phyloP scores from a whole-genome alignment of 2,888 invertebrate species.

The Macropis europaea region DNA sequence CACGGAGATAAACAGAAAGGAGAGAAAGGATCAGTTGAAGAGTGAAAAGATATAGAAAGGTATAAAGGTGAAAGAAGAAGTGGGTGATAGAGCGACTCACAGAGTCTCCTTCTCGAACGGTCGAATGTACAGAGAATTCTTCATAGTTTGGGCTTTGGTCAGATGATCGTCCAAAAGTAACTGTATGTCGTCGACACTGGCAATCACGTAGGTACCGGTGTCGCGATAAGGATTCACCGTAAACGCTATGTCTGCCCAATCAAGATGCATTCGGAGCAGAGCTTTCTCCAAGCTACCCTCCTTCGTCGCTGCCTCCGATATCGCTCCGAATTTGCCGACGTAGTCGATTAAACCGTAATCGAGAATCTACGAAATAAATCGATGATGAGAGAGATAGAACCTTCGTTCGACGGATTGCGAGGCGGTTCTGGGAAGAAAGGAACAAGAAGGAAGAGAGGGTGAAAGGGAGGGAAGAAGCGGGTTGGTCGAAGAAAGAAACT shows the following conservation, averaged over 20 bases:
- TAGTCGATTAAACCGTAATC: constrained; percentile 95
- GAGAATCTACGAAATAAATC: constrained; percentile 82
- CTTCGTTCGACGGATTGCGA: too few species aligned
- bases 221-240: constrained; percentile 88
- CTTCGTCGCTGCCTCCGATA: constrained; percentile 97
- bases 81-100: constrained; percentile 84
- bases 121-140: constrained; percentile 97
- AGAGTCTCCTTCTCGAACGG: constrained; percentile 93
- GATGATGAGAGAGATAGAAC: too few species aligned
- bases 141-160: constrained; percentile 98
- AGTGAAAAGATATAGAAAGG: not conserved
- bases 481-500: not conserved
- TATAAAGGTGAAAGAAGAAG: not conserved
- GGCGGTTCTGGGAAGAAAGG: too few species aligned
- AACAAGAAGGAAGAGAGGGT: too few species aligned
- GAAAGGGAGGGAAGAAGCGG: not conserved
- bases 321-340: constrained; percentile 92
- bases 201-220: constrained; percentile 94
- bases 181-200: constrained; percentile 96
- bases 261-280: constrained; percentile 92
- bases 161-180: constrained; percentile 96
- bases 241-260: constrained; percentile 93
- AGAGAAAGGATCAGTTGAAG: not conserved
- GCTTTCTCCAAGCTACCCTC: constrained; percentile 96
- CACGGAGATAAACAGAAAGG: not conserved